Evolutionary conservation across 2,888 invertebrate genomes (phyloP).

Genomic region (Lithodes maja): DNA sequence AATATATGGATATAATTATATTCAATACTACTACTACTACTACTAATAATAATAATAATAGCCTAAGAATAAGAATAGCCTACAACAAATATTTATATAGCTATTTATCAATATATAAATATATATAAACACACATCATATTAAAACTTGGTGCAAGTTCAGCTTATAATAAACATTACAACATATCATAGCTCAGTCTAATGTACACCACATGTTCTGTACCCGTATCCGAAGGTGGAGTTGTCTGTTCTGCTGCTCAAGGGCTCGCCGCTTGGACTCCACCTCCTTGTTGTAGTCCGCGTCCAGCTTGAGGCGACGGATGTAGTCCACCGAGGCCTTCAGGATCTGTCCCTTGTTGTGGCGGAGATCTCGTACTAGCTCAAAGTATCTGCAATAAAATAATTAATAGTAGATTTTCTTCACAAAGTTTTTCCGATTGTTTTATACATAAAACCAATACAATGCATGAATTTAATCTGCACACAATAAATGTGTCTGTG

Average conservation of each 20-base stretch:
- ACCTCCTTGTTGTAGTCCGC: conserved; percentile 84
- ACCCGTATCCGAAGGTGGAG: conserved; percentile 89
- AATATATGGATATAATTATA: too few relatives aligned
- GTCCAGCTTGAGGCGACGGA: conserved; percentile 84
- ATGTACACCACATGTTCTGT: not conserved
- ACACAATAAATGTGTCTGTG: too few relatives aligned
- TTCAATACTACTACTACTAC: too few relatives aligned
- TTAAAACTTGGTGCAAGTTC: too few relatives aligned
- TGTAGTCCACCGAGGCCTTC: conserved; percentile 98
- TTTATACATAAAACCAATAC: not conserved
- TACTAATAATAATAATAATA: too few relatives aligned
- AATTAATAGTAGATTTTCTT: not conserved
- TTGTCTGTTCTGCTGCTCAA: conserved; percentile 88
- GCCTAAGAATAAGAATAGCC: not conserved
- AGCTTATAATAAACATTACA: too few relatives aligned
- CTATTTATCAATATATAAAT: not conserved
- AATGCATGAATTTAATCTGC: too few relatives aligned
- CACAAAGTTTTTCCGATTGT: not conserved
- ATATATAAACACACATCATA: not conserved
- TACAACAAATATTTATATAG: not conserved
- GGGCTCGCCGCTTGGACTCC: conserved; percentile 85
- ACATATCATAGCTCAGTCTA: not conserved
- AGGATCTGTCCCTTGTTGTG: conserved; percentile 97
- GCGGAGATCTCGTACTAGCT: conserved; percentile 89
- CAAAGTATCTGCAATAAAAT: conserved; percentile 81